Conservation (phyloP, 2,113 vertebrate genomes). For the Tupaia tana region DNA sequence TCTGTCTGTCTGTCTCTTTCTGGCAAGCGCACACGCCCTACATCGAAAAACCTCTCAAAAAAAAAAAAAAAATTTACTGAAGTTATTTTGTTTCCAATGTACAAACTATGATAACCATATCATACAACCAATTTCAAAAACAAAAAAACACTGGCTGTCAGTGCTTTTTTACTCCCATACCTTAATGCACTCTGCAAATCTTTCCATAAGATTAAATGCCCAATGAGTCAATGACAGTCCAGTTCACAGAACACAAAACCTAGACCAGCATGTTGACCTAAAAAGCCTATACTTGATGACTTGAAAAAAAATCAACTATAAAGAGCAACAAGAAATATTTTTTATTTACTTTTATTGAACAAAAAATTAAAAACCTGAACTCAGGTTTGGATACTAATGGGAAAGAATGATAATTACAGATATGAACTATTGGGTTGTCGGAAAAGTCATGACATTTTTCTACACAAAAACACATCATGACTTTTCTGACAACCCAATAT, state of each 20-base stretch:
- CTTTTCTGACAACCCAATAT: no score
- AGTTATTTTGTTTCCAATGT: background rate
- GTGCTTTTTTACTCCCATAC: background rate
- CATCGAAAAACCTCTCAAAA: no score
- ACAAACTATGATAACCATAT: background rate
- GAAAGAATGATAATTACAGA: background rate
- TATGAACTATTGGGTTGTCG: background rate
- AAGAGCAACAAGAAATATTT: constrained; percentile 8
- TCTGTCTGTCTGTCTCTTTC: no score
- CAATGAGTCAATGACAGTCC: background rate
- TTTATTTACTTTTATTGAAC: background rate
- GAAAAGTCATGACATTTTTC: no score
- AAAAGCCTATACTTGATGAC: constrained; percentile 5
- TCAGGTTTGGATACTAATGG: constrained; percentile 1
- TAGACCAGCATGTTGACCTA: background rate
- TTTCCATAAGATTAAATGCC: background rate
- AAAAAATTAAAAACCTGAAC: constrained; percentile 50
- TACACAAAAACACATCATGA: no score
- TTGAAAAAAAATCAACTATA: background rate
- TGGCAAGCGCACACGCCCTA: no score
- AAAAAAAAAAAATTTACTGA: no score
- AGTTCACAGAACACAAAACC: constrained; percentile 2
- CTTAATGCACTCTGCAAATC: background rate
- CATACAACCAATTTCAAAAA: constrained; percentile 17
- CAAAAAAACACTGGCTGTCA: background rate